A percentile compares a stretch with the other conserved stretches of the same genome.
Conservation (phyloP, 2,888 invertebrate genomes). For the Chelonus formosanus region DNA sequence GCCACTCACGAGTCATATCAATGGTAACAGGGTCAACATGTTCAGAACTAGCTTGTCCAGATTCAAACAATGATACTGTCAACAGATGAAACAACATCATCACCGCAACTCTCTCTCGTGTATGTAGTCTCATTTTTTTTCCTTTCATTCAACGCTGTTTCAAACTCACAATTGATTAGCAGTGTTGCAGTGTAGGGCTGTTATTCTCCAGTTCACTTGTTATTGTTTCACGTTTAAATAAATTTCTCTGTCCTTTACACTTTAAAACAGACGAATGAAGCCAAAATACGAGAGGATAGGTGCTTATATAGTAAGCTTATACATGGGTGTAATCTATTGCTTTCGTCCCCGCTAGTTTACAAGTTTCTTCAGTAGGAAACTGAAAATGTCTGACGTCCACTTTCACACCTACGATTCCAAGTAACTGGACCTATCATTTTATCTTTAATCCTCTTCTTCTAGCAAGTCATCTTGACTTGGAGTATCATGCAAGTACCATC, state of each 20-base stretch:
- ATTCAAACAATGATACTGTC: conserved; percentile 2
- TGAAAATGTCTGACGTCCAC: conserved; percentile 20
- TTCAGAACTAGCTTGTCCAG: background rate
- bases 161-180: conserved; percentile 3
- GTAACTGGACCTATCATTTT: conserved; percentile 21
- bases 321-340: conserved; percentile 4
- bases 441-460: conserved; percentile 1
- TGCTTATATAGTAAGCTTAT: background rate
- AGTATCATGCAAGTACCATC: background rate
- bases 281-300: too few relatives aligned
- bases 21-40: background rate
- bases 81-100: conserved; percentile 12
- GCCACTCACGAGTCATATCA: background rate
- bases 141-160: background rate
- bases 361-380: conserved; percentile 20
- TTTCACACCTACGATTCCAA: conserved; percentile 27
- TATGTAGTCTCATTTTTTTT: background rate
- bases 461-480: conserved; percentile 4
- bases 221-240: too few relatives aligned
- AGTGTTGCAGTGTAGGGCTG: too few relatives aligned
- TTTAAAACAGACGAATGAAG: too few relatives aligned
- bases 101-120: background rate
- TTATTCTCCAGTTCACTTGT: too few relatives aligned
- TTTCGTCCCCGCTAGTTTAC: background rate
- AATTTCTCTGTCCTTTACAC: too few relatives aligned